Base-by-base conservation (phyloP, 2,797 vertebrate genomes). In the Catharus ustulatus region DNA sequence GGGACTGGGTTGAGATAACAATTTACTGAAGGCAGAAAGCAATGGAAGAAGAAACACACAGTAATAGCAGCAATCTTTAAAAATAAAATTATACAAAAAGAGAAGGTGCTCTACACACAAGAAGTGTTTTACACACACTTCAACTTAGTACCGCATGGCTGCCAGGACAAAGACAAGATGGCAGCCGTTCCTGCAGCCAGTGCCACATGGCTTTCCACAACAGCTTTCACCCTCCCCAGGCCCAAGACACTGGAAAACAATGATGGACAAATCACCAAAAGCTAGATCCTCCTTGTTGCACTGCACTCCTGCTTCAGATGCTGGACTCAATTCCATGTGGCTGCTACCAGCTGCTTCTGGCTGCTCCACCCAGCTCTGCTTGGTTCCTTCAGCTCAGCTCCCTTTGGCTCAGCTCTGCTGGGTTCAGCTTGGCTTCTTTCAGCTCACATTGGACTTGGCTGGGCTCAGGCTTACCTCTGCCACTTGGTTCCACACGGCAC, bases 61-160 rank as follows among this genome's bases (percentile, higher is more conserved):
- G 14, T 26, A 36, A 45, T 27, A 62, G 14, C n/a, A 62, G n/a
- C 38, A 82, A 77, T 30, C 9, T 40, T 26, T 42, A 48, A 46
- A 62, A n/a, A n/a, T 6, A 38, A 30, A 61, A 76, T 3, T n/a
- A 34, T 40, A 5, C 10, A 61, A 20, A 58, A 76, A 38, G 48
- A 77, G 16, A 68, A 24, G 34, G 11, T 48, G 7, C 14, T 69
- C 34, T 69, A 54, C 20, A 46, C n/a, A 76, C 20, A 29, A 30
- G 29, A 24, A 19, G 7, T 4, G 13, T 20, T 61, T 61, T 20
- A 34, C n/a, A 49, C 16, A 18, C 40, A 21, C 40, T 54, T 34
- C 40, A 11, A 1, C 11, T 61, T 46, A 14, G 23, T 45, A 68
- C 23, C 0, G 0, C 0, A 0, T 15, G 48, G 7, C n/a, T 68